Evolutionary conservation across 2,888 invertebrate species (phyloP), one percentile per base, ranked within the genome.

Genomic region (Aplocera efformata): DNA sequence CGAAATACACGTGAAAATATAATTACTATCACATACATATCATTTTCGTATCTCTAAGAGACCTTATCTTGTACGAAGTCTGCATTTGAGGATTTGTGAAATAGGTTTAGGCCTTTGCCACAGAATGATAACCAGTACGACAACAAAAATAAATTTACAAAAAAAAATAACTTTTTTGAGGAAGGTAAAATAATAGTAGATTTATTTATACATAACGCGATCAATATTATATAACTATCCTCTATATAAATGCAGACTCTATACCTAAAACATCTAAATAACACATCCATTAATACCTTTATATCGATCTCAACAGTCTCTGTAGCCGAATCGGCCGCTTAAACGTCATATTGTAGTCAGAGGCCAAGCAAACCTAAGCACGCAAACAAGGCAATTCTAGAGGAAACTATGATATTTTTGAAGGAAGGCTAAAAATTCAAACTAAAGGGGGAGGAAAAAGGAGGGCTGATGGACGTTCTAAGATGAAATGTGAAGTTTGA

Each of bases 1-100:
- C 49, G 45, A 58, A 53, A 56, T 64, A 62, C 41, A 49, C 48
- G 44, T 43, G 45, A 47, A 48, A 42, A 45, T 55, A 53, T 58
- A 57, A 60, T 67, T 68, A 71, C 60, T 71, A 70, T 71, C 72
- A 69, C 69, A 69, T 63, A 62, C 50, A 60, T 66, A 48, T 45
- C 35, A 46, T 41, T 45, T 53, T 56, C 43, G 53, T 56, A 63
- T 60, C 60, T 62, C 70, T 65, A 66, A 55, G 64, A 69, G 61
- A 68, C 67, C 51, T 49, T 52, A 23, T 39, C 36, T 32, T 43
- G 32, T 56, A 53, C 46, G 50, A 56, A 58, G 59, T 47, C 63
- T 66, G 58, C 55, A 53, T 52, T 41, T 22, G 32, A 42, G 35
- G 48, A 17, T 17, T 17, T 3, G 13, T 3, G 13, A 17, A 17